Base-by-base conservation (phyloP, 2,113 vertebrate species). In the Xiphophorus couchianus region DNA sequence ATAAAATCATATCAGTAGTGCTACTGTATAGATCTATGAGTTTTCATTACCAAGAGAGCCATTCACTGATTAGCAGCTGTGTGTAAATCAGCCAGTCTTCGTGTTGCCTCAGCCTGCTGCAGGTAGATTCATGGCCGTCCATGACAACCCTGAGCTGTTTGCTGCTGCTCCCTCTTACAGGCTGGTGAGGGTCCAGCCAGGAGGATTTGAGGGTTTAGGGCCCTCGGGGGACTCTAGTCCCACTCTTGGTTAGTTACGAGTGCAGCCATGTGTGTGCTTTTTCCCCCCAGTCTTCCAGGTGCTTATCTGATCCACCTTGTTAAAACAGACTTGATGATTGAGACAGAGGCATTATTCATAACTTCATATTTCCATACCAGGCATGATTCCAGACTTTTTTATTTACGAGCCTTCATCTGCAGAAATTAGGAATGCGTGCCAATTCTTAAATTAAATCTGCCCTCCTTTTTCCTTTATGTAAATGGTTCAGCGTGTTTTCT, bases 401-500 rank as follows among this genome's bases (percentile, higher is more conserved):
- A 97, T 98, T 98, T 97, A 96, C 93, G 94, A 96, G 95, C 94
- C 96, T 97, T 97, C 96, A 95, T 96, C 83, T 93, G 94, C 95
- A 95, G 90, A 96, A 95, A 95, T 95, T 94, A 95, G 94, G 91
- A 95, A 94, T 58, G 89, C 86, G 95, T 95, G 97, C 97, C 97
- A 98, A 97, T 96, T 97, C 96, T 96, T 95, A 97, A 98, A 99
- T 99, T 97, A 97, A 98, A 97, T 96, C 94, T 96, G 94, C 94
- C 95, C 95, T 94, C 95, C 94, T 97, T 97, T 48, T 95, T 93
- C 94, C 94, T 95, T 91, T 89, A 68, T 96, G 95, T 95, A 97
- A 97, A 96, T 95, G 95, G 94, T 94, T 94, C 93, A 92, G 91
- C 90, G 86, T 94, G 93, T 90, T 63, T 61, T 88, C 83, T 91